phyloP scores from a whole-genome alignment of 2,797 vertebrate species.

The Lateolabrax maculatus region DNA sequence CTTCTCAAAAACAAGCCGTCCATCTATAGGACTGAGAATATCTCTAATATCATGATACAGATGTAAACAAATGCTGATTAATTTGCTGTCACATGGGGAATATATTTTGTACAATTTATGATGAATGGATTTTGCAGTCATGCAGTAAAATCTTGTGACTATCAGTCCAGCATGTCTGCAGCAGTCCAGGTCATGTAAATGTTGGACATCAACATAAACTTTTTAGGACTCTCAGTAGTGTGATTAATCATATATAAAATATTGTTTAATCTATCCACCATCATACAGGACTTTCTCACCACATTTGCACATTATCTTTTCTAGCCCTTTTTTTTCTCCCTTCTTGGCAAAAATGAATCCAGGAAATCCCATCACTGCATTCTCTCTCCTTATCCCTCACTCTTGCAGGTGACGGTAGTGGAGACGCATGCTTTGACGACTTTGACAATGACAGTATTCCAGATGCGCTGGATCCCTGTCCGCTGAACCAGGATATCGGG shows the following conservation, averaged over 20 bases:
- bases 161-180: slow-evolving; percentile 17
- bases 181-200: slow-evolving; percentile 42
- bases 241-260: slow-evolving; percentile 35
- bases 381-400: slow-evolving; percentile 6
- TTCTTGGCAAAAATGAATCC: slow-evolving; percentile 3
- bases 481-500: slow-evolving; percentile 92
- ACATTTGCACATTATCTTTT: slow-evolving; percentile 6
- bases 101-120: slow-evolving; percentile 13
- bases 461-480: slow-evolving; percentile 94
- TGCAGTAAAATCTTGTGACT: slow-evolving; percentile 31
- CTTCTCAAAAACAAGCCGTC: neutral
- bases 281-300: slow-evolving; percentile 4
- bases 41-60: neutral
- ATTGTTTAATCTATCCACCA: slow-evolving; percentile 34
- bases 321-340: neutral
- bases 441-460: slow-evolving; percentile 96
- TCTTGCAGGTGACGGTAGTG: slow-evolving; percentile 89
- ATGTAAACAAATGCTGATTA: slow-evolving; percentile 17
- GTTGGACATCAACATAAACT: slow-evolving; percentile 54
- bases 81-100: slow-evolving; percentile 27
- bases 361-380: neutral
- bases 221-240: slow-evolving; percentile 32
- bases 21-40: neutral
- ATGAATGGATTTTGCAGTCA: slow-evolving; percentile 55
- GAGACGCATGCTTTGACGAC: slow-evolving; percentile 95